phyloP scores from a whole-genome alignment of 2,888 invertebrate species.

The Agrypnus murinus region DNA sequence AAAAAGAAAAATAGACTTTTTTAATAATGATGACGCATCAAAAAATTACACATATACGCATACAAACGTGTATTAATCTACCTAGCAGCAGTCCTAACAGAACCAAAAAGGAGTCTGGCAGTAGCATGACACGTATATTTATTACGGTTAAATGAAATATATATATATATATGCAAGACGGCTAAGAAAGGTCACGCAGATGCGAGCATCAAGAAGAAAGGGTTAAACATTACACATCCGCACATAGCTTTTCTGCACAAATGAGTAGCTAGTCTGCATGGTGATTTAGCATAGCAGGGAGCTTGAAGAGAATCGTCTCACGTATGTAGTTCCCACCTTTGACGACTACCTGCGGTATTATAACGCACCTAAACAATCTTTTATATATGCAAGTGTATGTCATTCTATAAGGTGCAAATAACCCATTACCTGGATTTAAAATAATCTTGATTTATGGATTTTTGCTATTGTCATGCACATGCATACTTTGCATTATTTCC shows the following conservation, averaged over 20 bases:
- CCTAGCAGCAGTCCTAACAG: too few relatives aligned
- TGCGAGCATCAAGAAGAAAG: constrained; percentile 35
- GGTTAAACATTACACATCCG: constrained; percentile 42
- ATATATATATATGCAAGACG: not conserved
- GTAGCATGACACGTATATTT: constrained; percentile 29
- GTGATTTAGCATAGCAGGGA: constrained; percentile 44
- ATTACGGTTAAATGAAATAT: constrained; percentile 37
- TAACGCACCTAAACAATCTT: constrained; percentile 49
- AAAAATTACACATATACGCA: not conserved
- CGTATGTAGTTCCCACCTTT: constrained; percentile 47
- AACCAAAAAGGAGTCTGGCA: not conserved
- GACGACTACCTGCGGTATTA: constrained; percentile 47
- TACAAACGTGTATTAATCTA: too few relatives aligned
- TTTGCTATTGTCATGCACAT: constrained; percentile 39
- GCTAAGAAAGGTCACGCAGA: constrained; percentile 30
- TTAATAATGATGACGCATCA: constrained; percentile 20
- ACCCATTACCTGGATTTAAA: constrained; percentile 53
- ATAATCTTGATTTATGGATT: constrained; percentile 55
- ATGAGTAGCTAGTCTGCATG: constrained; percentile 32
- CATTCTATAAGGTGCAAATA: constrained; percentile 45
- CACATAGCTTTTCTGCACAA: constrained; percentile 36
- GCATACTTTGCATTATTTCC: constrained; percentile 41
- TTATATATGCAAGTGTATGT: constrained; percentile 50
- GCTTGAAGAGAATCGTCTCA: constrained; percentile 40
- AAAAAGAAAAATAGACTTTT: not conserved